Conservation (phyloP, 1,140 invertebrate species). For the Aphaenogaster rudis region DNA sequence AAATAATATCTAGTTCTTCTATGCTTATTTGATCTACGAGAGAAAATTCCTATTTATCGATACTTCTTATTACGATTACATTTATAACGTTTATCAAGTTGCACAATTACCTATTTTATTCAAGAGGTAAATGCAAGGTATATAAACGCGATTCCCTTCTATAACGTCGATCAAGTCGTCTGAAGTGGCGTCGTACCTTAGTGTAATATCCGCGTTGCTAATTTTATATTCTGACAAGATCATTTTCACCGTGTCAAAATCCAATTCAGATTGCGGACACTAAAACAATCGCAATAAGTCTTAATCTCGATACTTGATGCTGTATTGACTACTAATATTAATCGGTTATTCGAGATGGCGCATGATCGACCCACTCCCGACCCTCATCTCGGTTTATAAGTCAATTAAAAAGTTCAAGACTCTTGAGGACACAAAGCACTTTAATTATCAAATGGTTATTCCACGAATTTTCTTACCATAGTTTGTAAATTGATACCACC, state of each 20-base stretch:
- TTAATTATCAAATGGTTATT: background rate
- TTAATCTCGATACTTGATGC: background rate
- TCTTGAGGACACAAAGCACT: background rate
- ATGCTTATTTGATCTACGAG: slow-evolving; percentile 95
- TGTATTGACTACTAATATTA: slow-evolving; percentile 76
- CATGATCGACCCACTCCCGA: too few relatives aligned
- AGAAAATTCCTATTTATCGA: background rate
- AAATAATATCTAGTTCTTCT: slow-evolving; percentile 99
- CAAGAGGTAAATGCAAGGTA: slow-evolving; percentile 99
- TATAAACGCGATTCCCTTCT: slow-evolving; percentile 99
- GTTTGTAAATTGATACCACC: slow-evolving; percentile 96
- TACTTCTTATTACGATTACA: background rate
- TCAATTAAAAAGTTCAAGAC: background rate
- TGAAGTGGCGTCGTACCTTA: slow-evolving; percentile 97
- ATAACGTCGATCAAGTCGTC: slow-evolving; percentile 99
- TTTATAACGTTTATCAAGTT: background rate
- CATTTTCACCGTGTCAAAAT: slow-evolving; percentile 97
- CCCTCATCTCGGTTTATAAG: background rate
- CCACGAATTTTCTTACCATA: slow-evolving; percentile 88
- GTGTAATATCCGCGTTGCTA: slow-evolving; percentile 98
- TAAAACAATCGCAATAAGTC: slow-evolving; percentile 81
- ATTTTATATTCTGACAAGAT: slow-evolving; percentile 99
- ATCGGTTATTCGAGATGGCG: slow-evolving; percentile 78
- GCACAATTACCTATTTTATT: slow-evolving; percentile 96
- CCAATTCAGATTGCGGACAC: slow-evolving; percentile 97